Evolutionary conservation across 37 sponge, comb jelly and placozoan genomes (phyloP).

Genomic region (Chondrosia reniformis): DNA sequence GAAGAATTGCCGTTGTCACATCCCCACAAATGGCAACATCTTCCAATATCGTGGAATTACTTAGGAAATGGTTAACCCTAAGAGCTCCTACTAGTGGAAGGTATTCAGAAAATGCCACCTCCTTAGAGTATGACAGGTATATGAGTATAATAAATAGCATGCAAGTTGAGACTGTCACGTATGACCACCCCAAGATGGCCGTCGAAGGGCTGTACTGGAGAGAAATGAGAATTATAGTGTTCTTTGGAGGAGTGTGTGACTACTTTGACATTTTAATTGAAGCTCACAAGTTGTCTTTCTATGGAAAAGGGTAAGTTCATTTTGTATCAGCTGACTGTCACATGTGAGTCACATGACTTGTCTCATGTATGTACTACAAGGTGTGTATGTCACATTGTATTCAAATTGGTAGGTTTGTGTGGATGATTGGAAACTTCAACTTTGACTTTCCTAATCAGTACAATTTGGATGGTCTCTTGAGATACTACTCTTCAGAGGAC

Average conservation of each 20-base stretch:
- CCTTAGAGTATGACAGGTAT: too few relatives aligned
- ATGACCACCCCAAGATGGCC: neutral
- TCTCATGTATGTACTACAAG: too few relatives aligned
- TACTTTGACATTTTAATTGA: neutral
- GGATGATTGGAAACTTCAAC: slow-evolving; percentile 21
- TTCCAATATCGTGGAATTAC: too few relatives aligned
- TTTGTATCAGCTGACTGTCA: neutral
- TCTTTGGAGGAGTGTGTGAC: neutral
- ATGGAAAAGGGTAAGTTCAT: neutral
- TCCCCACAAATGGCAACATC: too few relatives aligned
- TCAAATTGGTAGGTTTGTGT: slow-evolving; percentile 33
- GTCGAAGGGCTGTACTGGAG: neutral
- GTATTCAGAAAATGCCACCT: too few relatives aligned
- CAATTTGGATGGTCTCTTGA: neutral
- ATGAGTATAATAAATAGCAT: too few relatives aligned
- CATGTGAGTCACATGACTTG: too few relatives aligned
- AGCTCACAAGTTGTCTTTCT: neutral
- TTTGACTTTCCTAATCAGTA: slow-evolving; percentile 34
- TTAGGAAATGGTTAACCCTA: too few relatives aligned
- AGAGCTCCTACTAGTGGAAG: too few relatives aligned
- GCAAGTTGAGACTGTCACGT: too few relatives aligned
- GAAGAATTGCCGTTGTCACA: neutral
- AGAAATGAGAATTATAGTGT: neutral
- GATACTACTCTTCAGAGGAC: neutral
- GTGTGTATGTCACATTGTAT: too few relatives aligned